Percentiles rank a stretch among this genome's conserved stretches.
phyloP scores from a whole-genome alignment of 2,797 vertebrate genomes.

The Pangasius larnaudii region DNA sequence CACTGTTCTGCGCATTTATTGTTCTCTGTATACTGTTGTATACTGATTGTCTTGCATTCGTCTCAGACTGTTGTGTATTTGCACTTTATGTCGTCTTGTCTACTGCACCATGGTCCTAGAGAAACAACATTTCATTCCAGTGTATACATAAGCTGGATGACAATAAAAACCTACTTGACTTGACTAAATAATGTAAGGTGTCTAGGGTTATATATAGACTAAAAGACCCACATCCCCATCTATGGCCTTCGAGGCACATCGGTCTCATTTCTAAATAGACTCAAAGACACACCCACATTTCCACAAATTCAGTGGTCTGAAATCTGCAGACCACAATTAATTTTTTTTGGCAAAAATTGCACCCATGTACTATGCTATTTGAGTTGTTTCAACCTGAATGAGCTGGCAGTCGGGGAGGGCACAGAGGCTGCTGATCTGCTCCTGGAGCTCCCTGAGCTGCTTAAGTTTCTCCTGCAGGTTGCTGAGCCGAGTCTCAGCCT shows the following conservation, averaged over 20 bases:
- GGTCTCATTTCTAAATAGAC: background rate
- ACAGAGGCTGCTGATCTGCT: slow-evolving; percentile 65
- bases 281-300: background rate
- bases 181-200: background rate
- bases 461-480: slow-evolving; percentile 64
- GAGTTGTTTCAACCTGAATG: slow-evolving; percentile 69
- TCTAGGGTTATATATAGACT: background rate
- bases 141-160: background rate
- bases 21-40: too few relatives aligned
- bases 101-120: background rate
- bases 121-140: background rate
- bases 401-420: slow-evolving; percentile 69
- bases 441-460: slow-evolving; percentile 67
- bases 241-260: background rate
- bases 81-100: background rate
- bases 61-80: background rate
- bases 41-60: too few relatives aligned
- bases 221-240: background rate
- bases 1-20: background rate
- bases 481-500: slow-evolving; percentile 65
- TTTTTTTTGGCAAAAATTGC: background rate
- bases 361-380: background rate
- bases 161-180: background rate
- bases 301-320: background rate
- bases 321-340: background rate